A percentile compares a stretch with the other conserved stretches of the same genome.
Evolutionary conservation across 2,797 vertebrate genomes (phyloP).

Genomic region (Chelonia mydas): DNA sequence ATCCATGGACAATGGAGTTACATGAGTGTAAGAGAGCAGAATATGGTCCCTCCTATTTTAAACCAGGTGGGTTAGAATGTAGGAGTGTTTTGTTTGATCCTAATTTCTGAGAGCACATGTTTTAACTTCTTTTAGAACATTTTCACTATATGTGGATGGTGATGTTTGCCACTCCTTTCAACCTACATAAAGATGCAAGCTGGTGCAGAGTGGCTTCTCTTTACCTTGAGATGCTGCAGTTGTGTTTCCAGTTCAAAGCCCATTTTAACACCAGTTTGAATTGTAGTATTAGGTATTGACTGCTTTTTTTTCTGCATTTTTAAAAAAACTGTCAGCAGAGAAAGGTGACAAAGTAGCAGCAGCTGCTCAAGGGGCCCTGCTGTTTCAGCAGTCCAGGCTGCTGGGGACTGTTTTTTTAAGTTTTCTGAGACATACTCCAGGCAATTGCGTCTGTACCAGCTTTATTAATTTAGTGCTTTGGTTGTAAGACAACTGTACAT

Average conservation of each 20-base stretch:
- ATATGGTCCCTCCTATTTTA: background rate
- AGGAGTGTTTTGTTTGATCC: background rate
- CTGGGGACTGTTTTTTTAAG: background rate
- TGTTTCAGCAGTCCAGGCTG: slow-evolving; percentile 34
- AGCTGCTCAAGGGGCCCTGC: background rate
- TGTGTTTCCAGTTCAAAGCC: background rate
- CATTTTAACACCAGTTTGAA: slow-evolving; percentile 19
- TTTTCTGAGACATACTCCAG: slow-evolving; percentile 4
- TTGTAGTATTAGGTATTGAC: slow-evolving; percentile 19
- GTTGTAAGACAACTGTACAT: background rate
- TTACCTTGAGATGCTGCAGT: background rate
- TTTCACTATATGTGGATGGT: background rate
- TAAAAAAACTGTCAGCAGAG: background rate
- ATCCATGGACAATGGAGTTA: background rate
- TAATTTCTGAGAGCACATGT: background rate
- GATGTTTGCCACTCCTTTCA: background rate
- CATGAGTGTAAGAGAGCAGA: background rate
- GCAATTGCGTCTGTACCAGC: background rate
- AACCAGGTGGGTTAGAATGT: background rate
- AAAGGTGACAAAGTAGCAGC: fast-evolving
- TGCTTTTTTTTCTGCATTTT: slow-evolving; percentile 21
- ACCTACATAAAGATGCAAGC: background rate
- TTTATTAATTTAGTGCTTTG: background rate
- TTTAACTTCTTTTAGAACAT: background rate
- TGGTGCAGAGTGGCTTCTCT: background rate